Conservation (phyloP, 2,113 vertebrate genomes). For the Podiceps cristatus region DNA sequence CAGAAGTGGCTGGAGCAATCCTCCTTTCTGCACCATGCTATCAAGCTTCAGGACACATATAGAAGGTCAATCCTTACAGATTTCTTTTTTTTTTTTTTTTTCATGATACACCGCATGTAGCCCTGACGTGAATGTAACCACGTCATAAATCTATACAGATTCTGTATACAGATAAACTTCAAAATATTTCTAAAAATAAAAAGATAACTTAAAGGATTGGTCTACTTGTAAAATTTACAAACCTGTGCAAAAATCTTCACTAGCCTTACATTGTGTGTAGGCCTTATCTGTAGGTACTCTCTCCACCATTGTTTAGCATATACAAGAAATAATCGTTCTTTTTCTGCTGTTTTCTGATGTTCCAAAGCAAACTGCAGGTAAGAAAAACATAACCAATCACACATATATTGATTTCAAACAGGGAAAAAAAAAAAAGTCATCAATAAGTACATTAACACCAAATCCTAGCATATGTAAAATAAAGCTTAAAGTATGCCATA, state of each 20-base stretch:
- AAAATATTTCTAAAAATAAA: background rate
- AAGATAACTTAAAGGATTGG: background rate
- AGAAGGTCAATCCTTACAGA: background rate
- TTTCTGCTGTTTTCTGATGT: slow-evolving; percentile 91
- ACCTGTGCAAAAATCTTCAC: slow-evolving; percentile 99
- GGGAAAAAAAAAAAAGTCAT: background rate
- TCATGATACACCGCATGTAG: background rate
- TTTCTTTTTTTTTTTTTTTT: background rate
- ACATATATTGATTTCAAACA: background rate
- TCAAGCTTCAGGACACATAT: background rate
- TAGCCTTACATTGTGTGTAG: slow-evolving; percentile 87
- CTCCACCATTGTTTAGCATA: slow-evolving; percentile 99
- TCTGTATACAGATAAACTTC: background rate
- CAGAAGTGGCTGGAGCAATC: background rate
- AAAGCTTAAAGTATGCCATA: background rate
- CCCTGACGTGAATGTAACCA: background rate
- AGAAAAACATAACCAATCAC: background rate
- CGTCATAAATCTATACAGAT: background rate
- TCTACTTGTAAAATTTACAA: slow-evolving; percentile 10
- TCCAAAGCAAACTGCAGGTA: slow-evolving; percentile 88
- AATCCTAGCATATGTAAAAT: background rate
- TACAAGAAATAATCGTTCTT: slow-evolving; percentile 92
- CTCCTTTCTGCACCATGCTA: background rate
- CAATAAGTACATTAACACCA: background rate
- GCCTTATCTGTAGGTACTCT: slow-evolving; percentile 95